Evolutionary conservation across 37 sponge, comb jelly and placozoan species (phyloP), one percentile per base, ranked within the genome.

Genomic region (Cliona cf. orientalis): DNA sequence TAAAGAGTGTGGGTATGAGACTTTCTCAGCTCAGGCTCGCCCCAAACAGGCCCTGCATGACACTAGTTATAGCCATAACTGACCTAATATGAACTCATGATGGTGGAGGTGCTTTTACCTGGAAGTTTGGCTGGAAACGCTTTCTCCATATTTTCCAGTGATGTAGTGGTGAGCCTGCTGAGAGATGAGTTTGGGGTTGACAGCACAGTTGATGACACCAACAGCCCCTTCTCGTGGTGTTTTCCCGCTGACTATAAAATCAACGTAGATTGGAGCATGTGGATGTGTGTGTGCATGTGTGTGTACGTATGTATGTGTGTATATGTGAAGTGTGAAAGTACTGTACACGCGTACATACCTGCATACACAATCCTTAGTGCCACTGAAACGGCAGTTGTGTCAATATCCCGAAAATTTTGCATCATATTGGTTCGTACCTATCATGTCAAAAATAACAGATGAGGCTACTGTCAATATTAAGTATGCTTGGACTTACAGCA

Each of bases 181-280:
- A 12, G 58, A 71, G 58, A 87, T 92, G 29, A 92, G 81, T 32
- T 71, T 64, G 22, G 92, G 88, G 64, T 92, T 92, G 28, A 84
- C 92, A 46, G 92, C 88, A 72, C 87, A 87, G 69, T 92, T 92
- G 37, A 92, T 65, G 32, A 84, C 74, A 37, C 88, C 84, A 46
- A 66, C 66, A 37, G 92, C 87, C 1, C 92, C 92, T 46, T 79
- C 68, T 23, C 44, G 19, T 25, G 75, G 75, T 40, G 66, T 53
- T 43, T 83, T 46, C 1, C 37, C 58, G 28, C 36, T 60, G 2
- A 29, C 81, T 69, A 67, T 5, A 64, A 23, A 36, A 57, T 21
- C 32, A 45, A 29, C 2, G n/a, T 3, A 38, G 22, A 2, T 3
- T 26, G n/a, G n/a, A n/a, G n/a, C n/a, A n/a, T n/a, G n/a, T n/a